Conservation (phyloP, 2,113 vertebrate species). For the Nerophis ophidion region DNA sequence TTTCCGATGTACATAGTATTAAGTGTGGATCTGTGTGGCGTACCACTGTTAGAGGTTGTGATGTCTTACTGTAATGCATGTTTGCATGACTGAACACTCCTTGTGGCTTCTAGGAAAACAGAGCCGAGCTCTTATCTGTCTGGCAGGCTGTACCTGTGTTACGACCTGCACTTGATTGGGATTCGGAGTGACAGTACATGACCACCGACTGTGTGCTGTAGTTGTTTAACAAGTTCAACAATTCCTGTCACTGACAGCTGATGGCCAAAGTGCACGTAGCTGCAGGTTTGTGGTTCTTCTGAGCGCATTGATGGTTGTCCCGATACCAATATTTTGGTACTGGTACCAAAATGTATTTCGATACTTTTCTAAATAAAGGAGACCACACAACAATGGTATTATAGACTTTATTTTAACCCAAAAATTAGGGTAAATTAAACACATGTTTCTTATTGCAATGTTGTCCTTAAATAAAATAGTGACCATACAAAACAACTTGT, state of each 20-base stretch:
- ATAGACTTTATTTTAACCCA: too few species aligned
- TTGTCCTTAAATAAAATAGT: too few species aligned
- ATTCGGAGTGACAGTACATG: constrained; percentile 60
- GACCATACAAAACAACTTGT: too few species aligned
- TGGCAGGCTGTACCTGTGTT: constrained; percentile 45
- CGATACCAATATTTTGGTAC: too few species aligned
- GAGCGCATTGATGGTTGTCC: constrained; percentile 20
- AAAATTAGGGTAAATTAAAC: too few species aligned
- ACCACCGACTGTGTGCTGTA: constrained; percentile 59
- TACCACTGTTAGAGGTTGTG: neutral
- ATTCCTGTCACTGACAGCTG: constrained; percentile 50
- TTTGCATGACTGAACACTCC: constrained; percentile 6
- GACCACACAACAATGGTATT: too few species aligned
- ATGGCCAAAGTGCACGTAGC: constrained; percentile 51
- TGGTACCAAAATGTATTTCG: too few species aligned
- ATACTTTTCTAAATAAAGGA: too few species aligned
- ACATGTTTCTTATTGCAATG: too few species aligned
- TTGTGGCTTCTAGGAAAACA: constrained; percentile 5
- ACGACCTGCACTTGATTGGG: constrained; percentile 50
- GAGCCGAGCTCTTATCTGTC: constrained; percentile 8
- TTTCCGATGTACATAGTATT: neutral
- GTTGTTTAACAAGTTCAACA: constrained; percentile 55
- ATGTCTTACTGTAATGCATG: constrained; percentile 2
- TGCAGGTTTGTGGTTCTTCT: constrained; percentile 49
- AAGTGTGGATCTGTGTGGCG: neutral